phyloP scores from a whole-genome alignment of 2,888 invertebrate genomes.

The Phaonia tiefii region DNA sequence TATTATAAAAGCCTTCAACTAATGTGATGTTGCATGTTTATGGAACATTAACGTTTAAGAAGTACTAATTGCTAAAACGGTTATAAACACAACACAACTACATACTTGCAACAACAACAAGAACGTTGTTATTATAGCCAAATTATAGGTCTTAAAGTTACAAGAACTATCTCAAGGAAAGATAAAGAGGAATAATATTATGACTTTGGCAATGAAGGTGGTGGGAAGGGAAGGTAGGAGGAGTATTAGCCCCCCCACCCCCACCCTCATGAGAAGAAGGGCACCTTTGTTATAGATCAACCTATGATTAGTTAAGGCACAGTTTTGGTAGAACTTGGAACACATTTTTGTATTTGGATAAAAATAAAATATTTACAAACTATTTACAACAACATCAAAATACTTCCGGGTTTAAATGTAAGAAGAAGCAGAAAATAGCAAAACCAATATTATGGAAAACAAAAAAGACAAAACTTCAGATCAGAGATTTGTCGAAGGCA shows the following conservation, averaged over 20 bases:
- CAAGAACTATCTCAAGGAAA: slow-evolving; percentile 2
- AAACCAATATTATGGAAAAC: slow-evolving; percentile 41
- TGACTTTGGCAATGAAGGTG: neutral
- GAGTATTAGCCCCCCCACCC: no score
- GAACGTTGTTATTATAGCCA: slow-evolving; percentile 1
- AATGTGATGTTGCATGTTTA: slow-evolving; percentile 45
- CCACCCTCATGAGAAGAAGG: no score
- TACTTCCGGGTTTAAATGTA: slow-evolving; percentile 54
- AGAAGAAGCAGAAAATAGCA: neutral
- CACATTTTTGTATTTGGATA: slow-evolving; percentile 10
- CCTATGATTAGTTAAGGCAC: neutral
- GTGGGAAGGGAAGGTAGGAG: neutral
- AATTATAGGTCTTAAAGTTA: slow-evolving; percentile 33
- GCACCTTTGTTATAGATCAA: slow-evolving; percentile 23
- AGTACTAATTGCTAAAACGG: slow-evolving; percentile 54
- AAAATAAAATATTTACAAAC: slow-evolving; percentile 31
- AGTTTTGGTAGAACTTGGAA: neutral
- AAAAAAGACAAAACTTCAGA: slow-evolving; percentile 27
- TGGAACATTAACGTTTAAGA: slow-evolving; percentile 48
- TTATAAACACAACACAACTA: slow-evolving; percentile 43
- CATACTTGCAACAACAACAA: neutral
- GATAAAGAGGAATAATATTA: neutral
- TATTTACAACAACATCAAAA: slow-evolving; percentile 24
- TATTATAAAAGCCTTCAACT: slow-evolving; percentile 6
- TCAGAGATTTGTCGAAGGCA: slow-evolving; percentile 60